Percentiles rank a stretch among this genome's conserved stretches.
These are phyloP conservation scores for Neomorphus geoffroyi DNA, from an alignment of 2,797 vertebrate genomes.

Conservation along the genomic window DNA sequence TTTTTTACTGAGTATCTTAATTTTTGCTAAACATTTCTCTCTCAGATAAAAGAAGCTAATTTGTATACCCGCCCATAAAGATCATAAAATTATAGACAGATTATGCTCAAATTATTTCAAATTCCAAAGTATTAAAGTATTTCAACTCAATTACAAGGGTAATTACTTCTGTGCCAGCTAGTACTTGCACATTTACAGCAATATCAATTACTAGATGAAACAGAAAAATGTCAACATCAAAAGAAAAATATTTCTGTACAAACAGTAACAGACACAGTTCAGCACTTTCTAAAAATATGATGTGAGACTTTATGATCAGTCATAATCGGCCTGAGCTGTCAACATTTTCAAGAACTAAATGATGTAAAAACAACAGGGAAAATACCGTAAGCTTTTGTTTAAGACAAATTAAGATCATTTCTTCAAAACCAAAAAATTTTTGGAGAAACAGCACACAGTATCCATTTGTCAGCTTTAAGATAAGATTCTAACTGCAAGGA, in stretches of 20 bases:
- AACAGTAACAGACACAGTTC: not conserved
- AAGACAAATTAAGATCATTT: not conserved
- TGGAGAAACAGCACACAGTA: not conserved
- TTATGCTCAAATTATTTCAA: not conserved
- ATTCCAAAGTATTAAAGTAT: not conserved
- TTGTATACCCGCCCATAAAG: not conserved
- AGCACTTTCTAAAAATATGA: not conserved
- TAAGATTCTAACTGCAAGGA: not conserved
- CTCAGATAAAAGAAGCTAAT: not conserved
- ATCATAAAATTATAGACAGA: not conserved
- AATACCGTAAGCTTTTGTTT: not conserved
- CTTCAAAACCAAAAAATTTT: not conserved
- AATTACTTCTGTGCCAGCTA: not conserved
- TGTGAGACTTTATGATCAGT: not conserved
- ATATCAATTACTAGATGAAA: not conserved
- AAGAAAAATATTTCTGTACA: not conserved
- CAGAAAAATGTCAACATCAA: not conserved
- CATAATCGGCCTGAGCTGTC: not conserved
- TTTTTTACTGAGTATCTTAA: not conserved
- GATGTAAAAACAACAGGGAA: not conserved
- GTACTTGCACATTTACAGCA: not conserved
- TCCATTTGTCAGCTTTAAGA: not conserved
- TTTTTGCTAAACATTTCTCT: not conserved
- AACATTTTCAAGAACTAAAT: conserved; percentile 7
- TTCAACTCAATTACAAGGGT: not conserved